These are phyloP conservation scores for Picus viridis DNA, from an alignment of 2,797 vertebrate genomes.

Conservation along the genomic window DNA sequence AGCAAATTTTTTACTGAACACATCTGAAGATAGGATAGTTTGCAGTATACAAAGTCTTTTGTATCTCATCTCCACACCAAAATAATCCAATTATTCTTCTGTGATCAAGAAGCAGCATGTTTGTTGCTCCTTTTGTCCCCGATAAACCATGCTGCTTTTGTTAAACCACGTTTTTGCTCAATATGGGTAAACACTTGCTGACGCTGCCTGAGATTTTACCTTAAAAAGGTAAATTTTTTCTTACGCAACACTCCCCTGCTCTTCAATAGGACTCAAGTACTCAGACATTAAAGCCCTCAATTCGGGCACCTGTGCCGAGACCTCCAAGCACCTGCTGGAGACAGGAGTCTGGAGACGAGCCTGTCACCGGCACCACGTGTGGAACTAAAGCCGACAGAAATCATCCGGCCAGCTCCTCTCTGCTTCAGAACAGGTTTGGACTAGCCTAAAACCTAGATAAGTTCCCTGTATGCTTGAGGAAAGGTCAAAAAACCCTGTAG, in stretches of 20 bases:
- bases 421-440: neutral
- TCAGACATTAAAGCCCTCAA: neutral
- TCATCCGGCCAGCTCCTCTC: neutral
- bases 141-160: neutral
- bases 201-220: neutral
- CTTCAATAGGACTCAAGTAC: neutral
- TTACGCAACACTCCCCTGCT: neutral
- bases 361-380: neutral
- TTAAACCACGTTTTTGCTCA: neutral
- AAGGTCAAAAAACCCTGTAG: accelerated
- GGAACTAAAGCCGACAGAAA: neutral
- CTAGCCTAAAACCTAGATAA: neutral
- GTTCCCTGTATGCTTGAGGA: neutral
- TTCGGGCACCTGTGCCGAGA: neutral
- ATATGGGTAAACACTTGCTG: neutral
- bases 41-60: neutral
- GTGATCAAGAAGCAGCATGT: accelerated
- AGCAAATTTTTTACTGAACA: neutral
- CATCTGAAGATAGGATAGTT: neutral
- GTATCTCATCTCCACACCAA: neutral
- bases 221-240: neutral
- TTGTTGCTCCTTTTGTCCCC: neutral
- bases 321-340: neutral
- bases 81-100: neutral
- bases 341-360: accelerated